These are phyloP conservation scores for Heliothis peltigera DNA, from an alignment of 2,888 invertebrate genomes.

Conservation along the genomic window DNA sequence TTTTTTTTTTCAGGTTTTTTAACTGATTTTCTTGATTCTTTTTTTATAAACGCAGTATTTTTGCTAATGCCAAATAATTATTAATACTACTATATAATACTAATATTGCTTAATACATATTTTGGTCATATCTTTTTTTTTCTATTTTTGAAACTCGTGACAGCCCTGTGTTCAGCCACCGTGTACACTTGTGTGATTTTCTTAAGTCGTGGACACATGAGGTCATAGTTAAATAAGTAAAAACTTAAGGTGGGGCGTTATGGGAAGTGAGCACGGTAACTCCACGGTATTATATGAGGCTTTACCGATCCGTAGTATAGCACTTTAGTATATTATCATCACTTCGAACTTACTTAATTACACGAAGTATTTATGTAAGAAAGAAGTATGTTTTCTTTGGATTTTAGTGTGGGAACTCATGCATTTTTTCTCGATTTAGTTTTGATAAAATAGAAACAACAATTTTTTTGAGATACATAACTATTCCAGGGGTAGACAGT, in stretches of 20 bases:
- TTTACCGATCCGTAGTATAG: slow-evolving; percentile 82
- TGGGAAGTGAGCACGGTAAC: slow-evolving; percentile 90
- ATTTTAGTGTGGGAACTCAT: slow-evolving; percentile 5
- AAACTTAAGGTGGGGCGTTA: slow-evolving; percentile 89
- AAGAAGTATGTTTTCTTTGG: slow-evolving; percentile 20
- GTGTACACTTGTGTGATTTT: slow-evolving; percentile 87
- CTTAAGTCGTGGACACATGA: slow-evolving; percentile 89
- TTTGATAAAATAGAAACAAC: too few species aligned
- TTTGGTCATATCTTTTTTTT: not conserved
- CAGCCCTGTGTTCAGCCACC: slow-evolving; percentile 80
- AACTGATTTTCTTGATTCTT: too few species aligned
- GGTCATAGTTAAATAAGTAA: slow-evolving; percentile 89
- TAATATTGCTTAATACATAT: too few species aligned
- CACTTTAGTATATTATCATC: slow-evolving; percentile 79
- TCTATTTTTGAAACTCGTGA: slow-evolving; percentile 8
- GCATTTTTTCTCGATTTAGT: not conserved
- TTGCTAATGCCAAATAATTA: too few species aligned
- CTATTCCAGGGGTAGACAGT: too few species aligned
- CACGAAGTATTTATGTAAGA: not conserved
- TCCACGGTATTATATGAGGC: slow-evolving; percentile 81
- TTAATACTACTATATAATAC: too few species aligned
- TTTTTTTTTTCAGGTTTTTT: too few species aligned
- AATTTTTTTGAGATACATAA: too few species aligned
- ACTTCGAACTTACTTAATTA: slow-evolving; percentile 64
- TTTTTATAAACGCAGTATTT: too few species aligned